Conservation (phyloP, 1,140 invertebrate species). For the Ooceraea biroi region DNA sequence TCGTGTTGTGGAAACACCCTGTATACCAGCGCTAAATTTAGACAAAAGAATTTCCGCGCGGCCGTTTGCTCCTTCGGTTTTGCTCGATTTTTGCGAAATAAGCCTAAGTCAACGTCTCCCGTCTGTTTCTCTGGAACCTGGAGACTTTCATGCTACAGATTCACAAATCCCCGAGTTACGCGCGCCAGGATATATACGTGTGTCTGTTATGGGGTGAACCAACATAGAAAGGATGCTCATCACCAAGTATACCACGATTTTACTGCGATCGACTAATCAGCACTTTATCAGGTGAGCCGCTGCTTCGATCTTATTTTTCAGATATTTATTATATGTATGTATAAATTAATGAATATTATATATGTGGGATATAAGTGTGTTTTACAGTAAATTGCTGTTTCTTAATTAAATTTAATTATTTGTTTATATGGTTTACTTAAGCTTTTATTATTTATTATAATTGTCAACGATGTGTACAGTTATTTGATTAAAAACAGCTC, state of each 20-base stretch:
- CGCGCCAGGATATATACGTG: background rate
- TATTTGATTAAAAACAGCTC: background rate
- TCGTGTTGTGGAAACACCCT: background rate
- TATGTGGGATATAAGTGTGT: no score
- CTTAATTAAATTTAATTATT: background rate
- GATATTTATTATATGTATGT: background rate
- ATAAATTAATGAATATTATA: background rate
- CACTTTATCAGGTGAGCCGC: slow-evolving; percentile 80
- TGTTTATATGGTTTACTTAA: background rate
- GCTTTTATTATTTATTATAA: background rate
- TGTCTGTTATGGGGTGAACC: slow-evolving; percentile 2
- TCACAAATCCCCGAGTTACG: slow-evolving; percentile 14
- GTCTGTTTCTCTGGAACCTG: background rate
- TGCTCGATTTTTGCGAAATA: slow-evolving; percentile 75
- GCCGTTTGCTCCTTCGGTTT: slow-evolving; percentile 57
- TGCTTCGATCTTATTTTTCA: background rate
- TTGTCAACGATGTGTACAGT: background rate
- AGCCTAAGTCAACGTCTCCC: slow-evolving; percentile 47
- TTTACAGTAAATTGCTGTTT: background rate
- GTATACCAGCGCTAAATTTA: slow-evolving; percentile 78
- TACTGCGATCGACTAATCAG: slow-evolving; percentile 82
- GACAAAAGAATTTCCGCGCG: slow-evolving; percentile 74
- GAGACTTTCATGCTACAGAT: slow-evolving; percentile 10
- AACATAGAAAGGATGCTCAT: slow-evolving; percentile 79
- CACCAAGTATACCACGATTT: slow-evolving; percentile 83